A percentile compares a stretch with the other conserved stretches of the same genome.
Evolutionary conservation across 2,113 vertebrate genomes (phyloP).

Genomic region (Amblyornis subalaris): DNA sequence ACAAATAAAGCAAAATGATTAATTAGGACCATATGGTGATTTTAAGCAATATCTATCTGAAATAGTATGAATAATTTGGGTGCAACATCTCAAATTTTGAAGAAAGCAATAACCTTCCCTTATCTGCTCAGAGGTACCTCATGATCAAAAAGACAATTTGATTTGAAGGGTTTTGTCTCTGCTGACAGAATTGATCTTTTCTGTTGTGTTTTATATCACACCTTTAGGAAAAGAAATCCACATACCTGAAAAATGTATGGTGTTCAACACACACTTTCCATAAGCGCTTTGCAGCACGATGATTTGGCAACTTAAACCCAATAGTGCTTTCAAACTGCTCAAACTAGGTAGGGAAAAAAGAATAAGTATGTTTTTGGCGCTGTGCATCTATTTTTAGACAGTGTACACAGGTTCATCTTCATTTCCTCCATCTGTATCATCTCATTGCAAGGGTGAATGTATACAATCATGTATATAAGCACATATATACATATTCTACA

Average conservation of each 20-base stretch:
- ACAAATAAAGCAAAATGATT: background rate
- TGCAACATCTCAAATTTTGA: background rate
- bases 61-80: background rate
- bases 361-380: background rate
- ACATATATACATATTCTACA: background rate
- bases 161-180: background rate
- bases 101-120: background rate
- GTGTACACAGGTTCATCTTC: background rate
- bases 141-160: background rate
- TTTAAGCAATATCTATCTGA: background rate
- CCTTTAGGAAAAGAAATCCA: background rate
- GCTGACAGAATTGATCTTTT: background rate
- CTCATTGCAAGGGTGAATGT: background rate
- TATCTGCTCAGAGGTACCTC: background rate
- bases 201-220: background rate
- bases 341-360: slow-evolving; percentile 76
- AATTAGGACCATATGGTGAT: background rate
- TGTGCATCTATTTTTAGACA: background rate
- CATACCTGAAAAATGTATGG: slow-evolving; percentile 97
- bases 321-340: slow-evolving; percentile 99
- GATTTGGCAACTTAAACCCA: slow-evolving; percentile 96
- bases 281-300: slow-evolving; percentile 92
- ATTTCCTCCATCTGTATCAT: background rate
- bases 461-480: background rate
- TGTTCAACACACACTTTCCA: slow-evolving; percentile 99